Percentiles rank a stretch among this genome's conserved stretches.
Evolutionary conservation across 2,113 vertebrate species (phyloP).

Genomic region (Anseranas semipalmata): DNA sequence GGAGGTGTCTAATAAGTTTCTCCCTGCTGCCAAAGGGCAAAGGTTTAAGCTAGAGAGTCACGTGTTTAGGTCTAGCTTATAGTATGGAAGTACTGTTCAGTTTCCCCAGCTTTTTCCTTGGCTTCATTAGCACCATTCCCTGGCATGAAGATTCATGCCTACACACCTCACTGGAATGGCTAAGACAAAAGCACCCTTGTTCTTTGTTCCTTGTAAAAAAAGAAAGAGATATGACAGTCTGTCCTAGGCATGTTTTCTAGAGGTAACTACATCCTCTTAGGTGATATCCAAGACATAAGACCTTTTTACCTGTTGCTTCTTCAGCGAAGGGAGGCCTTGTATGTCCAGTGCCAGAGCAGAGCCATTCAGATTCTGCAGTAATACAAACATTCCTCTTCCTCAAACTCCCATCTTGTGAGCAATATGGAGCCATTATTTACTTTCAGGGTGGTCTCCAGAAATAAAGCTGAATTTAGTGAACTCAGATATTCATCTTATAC

Average conservation of each 20-base stretch:
- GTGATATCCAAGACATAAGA: background rate
- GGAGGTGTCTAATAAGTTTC: rapidly evolving
- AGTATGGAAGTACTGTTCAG: background rate
- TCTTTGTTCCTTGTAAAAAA: background rate
- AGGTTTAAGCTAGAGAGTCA: background rate
- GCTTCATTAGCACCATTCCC: background rate
- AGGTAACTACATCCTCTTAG: background rate
- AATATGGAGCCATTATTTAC: background rate
- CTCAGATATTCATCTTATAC: background rate
- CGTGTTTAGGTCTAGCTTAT: background rate
- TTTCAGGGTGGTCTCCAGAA: background rate
- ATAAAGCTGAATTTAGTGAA: background rate
- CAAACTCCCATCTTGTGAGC: background rate
- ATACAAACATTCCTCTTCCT: background rate
- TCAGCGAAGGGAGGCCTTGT: background rate
- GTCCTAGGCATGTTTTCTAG: too few species aligned
- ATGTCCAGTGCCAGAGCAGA: background rate
- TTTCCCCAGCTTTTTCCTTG: background rate
- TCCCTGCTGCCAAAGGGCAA: background rate
- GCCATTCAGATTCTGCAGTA: background rate
- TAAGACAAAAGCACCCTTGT: background rate
- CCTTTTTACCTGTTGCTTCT: background rate
- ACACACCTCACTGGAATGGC: background rate
- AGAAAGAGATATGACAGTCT: background rate
- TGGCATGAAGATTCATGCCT: background rate